Base-by-base conservation (phyloP, 30 jellyfish, hydroid and myxozoan genomes). In the Pseudorhiza aurosa region DNA sequence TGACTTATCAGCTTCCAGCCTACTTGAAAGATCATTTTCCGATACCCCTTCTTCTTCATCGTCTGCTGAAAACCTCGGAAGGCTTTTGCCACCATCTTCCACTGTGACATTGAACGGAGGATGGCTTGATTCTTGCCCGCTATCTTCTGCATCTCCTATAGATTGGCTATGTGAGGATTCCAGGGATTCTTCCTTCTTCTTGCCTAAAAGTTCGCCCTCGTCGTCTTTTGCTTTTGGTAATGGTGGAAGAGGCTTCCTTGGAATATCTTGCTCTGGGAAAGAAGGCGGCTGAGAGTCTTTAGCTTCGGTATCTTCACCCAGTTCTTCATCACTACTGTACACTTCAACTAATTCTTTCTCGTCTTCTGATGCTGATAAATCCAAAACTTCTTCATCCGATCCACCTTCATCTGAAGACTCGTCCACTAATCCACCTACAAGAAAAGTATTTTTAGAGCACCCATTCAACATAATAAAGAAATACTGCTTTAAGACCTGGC, bases 301-400 rank as follows among this genome's bases (percentile, higher is more conserved):
- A 1, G 53, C 40, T 68, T 44, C 72, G 11, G 65, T 22, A 27
- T 25, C 50, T 27, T 21, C 83, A 22, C 31, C 50, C 10, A 29
- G 72, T 28, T 80, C 84, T 25, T 80, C 91, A 8, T 80, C 91
- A 18, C 76, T 80, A 49, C 65, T 84, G 24, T 51, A 46, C 27
- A 80, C 59, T 68, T 80, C 91, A 18, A 65, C 70, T 2, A 63
- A 49, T 26, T 80, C 84, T 4, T 46, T 45, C 42, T 80, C 90
- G 24, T 74, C 71, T 30, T 81, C 89, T 0, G 87, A 65, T 24
- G 74, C 94, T 24, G 97, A 73, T 2, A 88, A 83, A 67, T 88
- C 95, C 5, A 88, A 28, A 30, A 88, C 76, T 36, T 88, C 97
- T 35, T 88, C 97, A 1, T 79, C 95, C 9, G 89, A 58, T 14